Evolutionary conservation across 2,113 vertebrate species (phyloP).

Genomic region (Indicator maculatus): DNA sequence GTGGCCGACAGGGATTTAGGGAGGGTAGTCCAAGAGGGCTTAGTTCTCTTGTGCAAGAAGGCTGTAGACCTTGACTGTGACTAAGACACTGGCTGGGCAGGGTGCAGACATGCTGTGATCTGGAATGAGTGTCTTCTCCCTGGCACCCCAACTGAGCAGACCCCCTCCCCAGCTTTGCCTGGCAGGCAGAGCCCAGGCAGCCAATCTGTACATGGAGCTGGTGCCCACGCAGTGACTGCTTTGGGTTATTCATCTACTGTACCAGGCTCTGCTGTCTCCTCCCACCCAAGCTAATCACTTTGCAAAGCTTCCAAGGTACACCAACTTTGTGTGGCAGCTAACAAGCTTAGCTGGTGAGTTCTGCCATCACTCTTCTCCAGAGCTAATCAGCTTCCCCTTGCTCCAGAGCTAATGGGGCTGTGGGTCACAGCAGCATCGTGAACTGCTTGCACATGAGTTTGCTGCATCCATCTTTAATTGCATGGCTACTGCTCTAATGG

Average conservation of each 20-base stretch:
- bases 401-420: conserved; percentile 59
- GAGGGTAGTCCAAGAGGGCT: neutral
- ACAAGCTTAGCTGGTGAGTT: conserved; percentile 67
- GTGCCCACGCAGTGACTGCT: conserved; percentile 1
- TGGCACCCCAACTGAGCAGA: neutral
- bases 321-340: conserved; percentile 58
- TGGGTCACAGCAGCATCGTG: conserved; percentile 41
- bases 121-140: neutral
- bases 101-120: neutral
- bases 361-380: conserved; percentile 57
- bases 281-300: conserved; percentile 47
- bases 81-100: neutral
- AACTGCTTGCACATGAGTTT: neutral
- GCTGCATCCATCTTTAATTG: conserved; percentile 55
- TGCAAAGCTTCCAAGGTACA: conserved; percentile 58
- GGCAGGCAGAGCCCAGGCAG: neutral
- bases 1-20: neutral
- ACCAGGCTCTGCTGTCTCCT: conserved; percentile 55
- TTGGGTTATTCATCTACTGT: conserved; percentile 39
- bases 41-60: neutral
- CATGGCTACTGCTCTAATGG: conserved; percentile 27
- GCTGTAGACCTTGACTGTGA: neutral
- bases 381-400: conserved; percentile 64
- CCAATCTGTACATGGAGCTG: neutral
- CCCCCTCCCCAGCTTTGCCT: neutral